Evolutionary conservation across 2,888 invertebrate species (phyloP), one percentile per base, ranked within the genome.

Genomic region (Drosophila paramelanica): DNA sequence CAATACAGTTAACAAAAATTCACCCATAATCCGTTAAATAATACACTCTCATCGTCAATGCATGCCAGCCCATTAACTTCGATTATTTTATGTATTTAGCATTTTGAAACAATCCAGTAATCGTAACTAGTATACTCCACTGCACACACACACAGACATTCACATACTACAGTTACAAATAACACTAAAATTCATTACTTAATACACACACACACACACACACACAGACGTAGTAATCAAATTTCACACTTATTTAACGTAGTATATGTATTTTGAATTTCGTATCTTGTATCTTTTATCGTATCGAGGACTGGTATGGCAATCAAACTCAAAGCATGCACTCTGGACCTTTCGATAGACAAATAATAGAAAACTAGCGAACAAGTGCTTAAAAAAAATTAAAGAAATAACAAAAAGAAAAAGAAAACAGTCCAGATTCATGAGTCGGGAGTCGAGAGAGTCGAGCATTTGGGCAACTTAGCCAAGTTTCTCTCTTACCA

Each of bases 271-370:
- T 64, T 57, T 59, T 75, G 52, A 56, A 60, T 66, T 52, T 73
- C 66, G 47, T 74, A 61, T 55, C 52, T 74, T 69, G 56, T 62
- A 70, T 55, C 56, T 53, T 61, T 62, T 62, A 78, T 64, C 74
- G 56, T 73, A 79, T 56, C 65, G 80, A 74, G 71, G 62, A 74
- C 74, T 71, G 74, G 74, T 79, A 77, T 79, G 77, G 59, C 52
- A 59, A 65, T 57, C 51, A 33, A 62, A 71, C 59, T 53, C 41
- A 66, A 68, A 58, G 61, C 61, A 67, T 67, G 78, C 74, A 64
- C 74, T 58, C 62, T 64, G 66, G 57, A 66, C 50, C 50, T 66
- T 41, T 49, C 58, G 60, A 60, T 66, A 58, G 55, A 39, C 23
- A 67, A 50, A 45, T 49, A 60, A 59, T 43, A 45, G 36, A 60